Evolutionary conservation across 2,113 vertebrate genomes (phyloP).

Genomic region (Amphiprion ocellaris): DNA sequence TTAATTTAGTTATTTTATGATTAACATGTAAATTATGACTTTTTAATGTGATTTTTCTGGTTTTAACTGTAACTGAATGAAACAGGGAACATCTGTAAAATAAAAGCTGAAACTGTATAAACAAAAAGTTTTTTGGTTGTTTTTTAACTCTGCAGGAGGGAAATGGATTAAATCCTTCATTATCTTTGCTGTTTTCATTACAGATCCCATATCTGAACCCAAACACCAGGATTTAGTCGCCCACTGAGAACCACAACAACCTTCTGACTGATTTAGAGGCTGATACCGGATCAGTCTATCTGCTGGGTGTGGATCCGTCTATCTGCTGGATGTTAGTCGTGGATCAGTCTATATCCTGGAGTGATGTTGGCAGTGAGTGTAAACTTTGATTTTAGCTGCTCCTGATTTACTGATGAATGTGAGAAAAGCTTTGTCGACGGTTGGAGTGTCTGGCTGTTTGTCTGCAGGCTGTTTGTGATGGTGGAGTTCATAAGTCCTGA

Average conservation of each 20-base stretch:
- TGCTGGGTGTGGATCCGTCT: too few species aligned
- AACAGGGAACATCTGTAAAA: too few species aligned
- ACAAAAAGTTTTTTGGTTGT: neutral
- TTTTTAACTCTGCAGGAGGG: conserved; percentile 7
- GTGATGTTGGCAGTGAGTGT: conserved; percentile 1
- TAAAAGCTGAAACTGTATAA: too few species aligned
- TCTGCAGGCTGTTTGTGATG: conserved; percentile 43
- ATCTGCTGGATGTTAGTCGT: neutral
- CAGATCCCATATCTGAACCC: conserved; percentile 29
- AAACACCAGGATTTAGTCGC: conserved; percentile 37
- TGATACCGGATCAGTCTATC: neutral
- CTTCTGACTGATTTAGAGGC: conserved; percentile 19
- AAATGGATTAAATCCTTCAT: conserved; percentile 43
- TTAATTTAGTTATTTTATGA: too few species aligned
- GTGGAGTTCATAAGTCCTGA: conserved; percentile 55
- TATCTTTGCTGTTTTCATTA: conserved; percentile 48
- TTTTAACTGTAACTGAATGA: too few species aligned
- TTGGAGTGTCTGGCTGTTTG: conserved; percentile 1
- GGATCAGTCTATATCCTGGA: too few species aligned
- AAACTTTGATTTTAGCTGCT: conserved; percentile 36
- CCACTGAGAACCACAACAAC: conserved; percentile 47
- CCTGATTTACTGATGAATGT: conserved; percentile 65
- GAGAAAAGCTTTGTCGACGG: neutral
- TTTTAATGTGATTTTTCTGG: too few species aligned
- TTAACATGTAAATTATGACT: too few species aligned